Percentiles rank a stretch among this genome's conserved stretches.
Evolutionary conservation across 2,113 vertebrate species (phyloP).

Genomic region (Pedionomus torquatus): DNA sequence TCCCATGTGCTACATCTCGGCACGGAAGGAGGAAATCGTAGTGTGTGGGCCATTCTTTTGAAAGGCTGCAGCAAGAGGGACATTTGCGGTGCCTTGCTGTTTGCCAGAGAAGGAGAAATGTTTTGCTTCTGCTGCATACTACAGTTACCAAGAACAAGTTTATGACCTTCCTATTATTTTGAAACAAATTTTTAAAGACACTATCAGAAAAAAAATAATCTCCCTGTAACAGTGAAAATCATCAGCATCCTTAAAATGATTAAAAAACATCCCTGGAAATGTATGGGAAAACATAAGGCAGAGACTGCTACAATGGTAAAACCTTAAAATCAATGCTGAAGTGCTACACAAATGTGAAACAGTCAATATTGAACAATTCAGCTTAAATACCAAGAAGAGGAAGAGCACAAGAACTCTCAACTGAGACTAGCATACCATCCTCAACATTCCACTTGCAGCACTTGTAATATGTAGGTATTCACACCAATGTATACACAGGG

Average conservation of each 20-base stretch:
- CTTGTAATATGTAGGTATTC: background rate
- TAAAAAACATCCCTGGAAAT: background rate
- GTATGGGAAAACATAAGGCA: background rate
- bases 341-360: background rate
- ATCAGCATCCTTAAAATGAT: background rate
- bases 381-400: background rate
- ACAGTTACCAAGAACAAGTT: background rate
- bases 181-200: background rate
- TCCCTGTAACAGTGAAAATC: background rate
- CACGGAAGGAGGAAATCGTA: background rate
- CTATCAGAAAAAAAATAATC: background rate
- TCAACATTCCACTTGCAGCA: background rate
- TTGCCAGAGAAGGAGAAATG: background rate
- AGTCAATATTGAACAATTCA: background rate
- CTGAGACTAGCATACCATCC: background rate
- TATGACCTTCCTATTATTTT: background rate
- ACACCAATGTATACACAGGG: background rate
- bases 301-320: background rate
- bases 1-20: background rate
- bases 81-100: background rate
- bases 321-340: background rate
- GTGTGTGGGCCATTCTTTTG: background rate
- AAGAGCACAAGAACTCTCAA: background rate
- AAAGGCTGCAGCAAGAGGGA: background rate
- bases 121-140: background rate